Conservation (phyloP, 2,113 vertebrate species). For the Notothenia coriiceps region DNA sequence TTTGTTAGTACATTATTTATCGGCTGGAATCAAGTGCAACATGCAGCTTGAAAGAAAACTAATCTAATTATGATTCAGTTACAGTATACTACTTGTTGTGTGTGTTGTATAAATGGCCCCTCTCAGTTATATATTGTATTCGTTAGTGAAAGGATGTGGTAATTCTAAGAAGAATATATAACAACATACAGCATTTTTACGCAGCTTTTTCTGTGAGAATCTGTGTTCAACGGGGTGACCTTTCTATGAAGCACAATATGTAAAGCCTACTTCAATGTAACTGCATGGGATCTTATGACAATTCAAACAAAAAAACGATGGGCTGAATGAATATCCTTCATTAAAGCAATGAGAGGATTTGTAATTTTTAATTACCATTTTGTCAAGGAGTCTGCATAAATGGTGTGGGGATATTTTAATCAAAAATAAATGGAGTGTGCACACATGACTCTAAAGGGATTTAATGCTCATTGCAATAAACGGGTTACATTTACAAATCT, state of each 20-base stretch:
- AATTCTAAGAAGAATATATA: neutral
- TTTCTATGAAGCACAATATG: conserved; percentile 1
- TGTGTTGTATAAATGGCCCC: neutral
- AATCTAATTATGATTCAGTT: neutral
- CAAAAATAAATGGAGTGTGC: conserved; percentile 74
- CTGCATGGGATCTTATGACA: neutral
- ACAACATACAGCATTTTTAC: neutral
- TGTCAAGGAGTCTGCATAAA: conserved; percentile 64
- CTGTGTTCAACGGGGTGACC: conserved; percentile 37
- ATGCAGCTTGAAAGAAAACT: conserved; percentile 12
- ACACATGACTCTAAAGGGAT: conserved; percentile 66
- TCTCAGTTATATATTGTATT: neutral
- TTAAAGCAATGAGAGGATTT: conserved; percentile 59
- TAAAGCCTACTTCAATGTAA: conserved; percentile 16
- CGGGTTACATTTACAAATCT: conserved; percentile 66
- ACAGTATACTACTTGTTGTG: neutral
- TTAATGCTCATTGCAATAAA: conserved; percentile 78
- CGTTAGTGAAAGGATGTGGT: neutral
- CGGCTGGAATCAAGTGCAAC: conserved; percentile 36
- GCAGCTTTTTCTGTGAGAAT: conserved; percentile 29
- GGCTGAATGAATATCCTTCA: conserved; percentile 60
- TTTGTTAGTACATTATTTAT: conserved; percentile 72
- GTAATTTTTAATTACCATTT: conserved; percentile 72
- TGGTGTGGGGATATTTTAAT: conserved; percentile 68
- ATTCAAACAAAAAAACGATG: conserved; percentile 47